Evolutionary conservation across 1,140 invertebrate species (phyloP).

Genomic region (Drosophila watanabei): DNA sequence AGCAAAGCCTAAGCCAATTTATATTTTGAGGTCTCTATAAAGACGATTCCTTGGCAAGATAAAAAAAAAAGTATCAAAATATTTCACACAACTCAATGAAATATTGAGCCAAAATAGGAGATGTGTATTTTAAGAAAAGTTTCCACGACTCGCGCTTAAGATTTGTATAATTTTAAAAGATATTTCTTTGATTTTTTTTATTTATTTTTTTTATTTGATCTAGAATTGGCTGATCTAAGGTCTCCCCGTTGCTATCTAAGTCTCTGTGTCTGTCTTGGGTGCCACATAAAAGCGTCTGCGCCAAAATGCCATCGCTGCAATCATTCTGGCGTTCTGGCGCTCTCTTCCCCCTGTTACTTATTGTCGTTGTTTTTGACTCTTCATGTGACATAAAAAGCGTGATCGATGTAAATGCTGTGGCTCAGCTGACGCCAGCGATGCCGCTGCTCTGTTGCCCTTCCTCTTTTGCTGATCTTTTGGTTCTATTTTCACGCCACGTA

Average conservation of each 20-base stretch:
- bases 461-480: constrained; percentile 61
- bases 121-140: neutral
- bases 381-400: constrained; percentile 83
- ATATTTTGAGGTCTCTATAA: neutral
- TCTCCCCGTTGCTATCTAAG: constrained; percentile 5
- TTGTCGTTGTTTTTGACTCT: constrained; percentile 27
- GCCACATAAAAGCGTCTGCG: constrained; percentile 74
- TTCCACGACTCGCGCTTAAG: neutral
- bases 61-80: neutral
- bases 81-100: neutral
- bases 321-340: constrained; percentile 25
- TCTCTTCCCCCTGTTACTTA: constrained; percentile 15
- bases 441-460: neutral
- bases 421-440: constrained; percentile 63
- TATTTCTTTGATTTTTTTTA: neutral
- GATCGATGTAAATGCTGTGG: constrained; percentile 78
- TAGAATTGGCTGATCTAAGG: constrained; percentile 14
- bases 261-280: constrained; percentile 28
- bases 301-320: constrained; percentile 56
- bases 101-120: neutral
- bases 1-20: neutral
- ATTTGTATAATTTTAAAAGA: neutral
- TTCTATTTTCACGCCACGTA: constrained; percentile 72
- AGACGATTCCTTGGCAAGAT: neutral
- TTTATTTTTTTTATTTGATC: too few relatives aligned